Percentiles rank a stretch among this genome's conserved stretches.
These are phyloP conservation scores for Exephanes ischioxanthus DNA, from an alignment of 2,888 invertebrate genomes.

Conservation along the genomic window DNA sequence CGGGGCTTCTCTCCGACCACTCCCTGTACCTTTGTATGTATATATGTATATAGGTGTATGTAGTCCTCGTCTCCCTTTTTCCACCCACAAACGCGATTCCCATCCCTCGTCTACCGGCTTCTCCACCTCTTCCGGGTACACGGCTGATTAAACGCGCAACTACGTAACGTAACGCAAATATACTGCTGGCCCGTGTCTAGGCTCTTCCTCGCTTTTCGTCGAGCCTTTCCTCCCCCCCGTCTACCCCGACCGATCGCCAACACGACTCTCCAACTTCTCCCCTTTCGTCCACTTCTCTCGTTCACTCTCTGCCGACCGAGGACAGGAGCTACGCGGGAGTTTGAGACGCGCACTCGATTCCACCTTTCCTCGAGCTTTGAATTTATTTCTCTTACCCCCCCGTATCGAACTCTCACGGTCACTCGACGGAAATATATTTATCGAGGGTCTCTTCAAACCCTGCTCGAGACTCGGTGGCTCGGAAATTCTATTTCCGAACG, in stretches of 20 bases:
- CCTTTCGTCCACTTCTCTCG: slow-evolving; percentile 13
- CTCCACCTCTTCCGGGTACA: slow-evolving; percentile 77
- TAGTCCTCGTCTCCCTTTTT: slow-evolving; percentile 70
- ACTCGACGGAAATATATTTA: slow-evolving; percentile 84
- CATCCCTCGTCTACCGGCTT: slow-evolving; percentile 23
- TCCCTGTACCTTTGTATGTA: slow-evolving; percentile 17
- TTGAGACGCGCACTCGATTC: slow-evolving; percentile 78
- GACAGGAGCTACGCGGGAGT: slow-evolving; percentile 38
- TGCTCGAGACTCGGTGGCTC: slow-evolving; percentile 79
- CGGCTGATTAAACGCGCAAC: slow-evolving; percentile 85
- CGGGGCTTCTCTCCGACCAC: slow-evolving; percentile 37
- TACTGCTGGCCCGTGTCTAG: slow-evolving; percentile 72
- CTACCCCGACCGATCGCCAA: slow-evolving; percentile 57
- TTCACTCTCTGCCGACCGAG: slow-evolving; percentile 8
- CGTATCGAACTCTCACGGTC: slow-evolving; percentile 75
- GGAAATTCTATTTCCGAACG: slow-evolving; percentile 40
- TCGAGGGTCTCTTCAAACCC: slow-evolving; percentile 76
- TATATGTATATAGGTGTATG: slow-evolving; percentile 18
- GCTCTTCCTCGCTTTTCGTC: slow-evolving; percentile 65
- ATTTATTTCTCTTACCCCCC: slow-evolving; percentile 72
- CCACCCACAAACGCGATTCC: slow-evolving; percentile 77
- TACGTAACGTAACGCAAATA: slow-evolving; percentile 84
- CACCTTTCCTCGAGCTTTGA: slow-evolving; percentile 83
- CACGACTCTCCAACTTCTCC: slow-evolving; percentile 63
- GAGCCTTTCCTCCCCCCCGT: slow-evolving; percentile 47